Percentiles rank a stretch among this genome's conserved stretches.
Conservation (phyloP, 2,797 vertebrate species). For the Miichthys miiuy region DNA sequence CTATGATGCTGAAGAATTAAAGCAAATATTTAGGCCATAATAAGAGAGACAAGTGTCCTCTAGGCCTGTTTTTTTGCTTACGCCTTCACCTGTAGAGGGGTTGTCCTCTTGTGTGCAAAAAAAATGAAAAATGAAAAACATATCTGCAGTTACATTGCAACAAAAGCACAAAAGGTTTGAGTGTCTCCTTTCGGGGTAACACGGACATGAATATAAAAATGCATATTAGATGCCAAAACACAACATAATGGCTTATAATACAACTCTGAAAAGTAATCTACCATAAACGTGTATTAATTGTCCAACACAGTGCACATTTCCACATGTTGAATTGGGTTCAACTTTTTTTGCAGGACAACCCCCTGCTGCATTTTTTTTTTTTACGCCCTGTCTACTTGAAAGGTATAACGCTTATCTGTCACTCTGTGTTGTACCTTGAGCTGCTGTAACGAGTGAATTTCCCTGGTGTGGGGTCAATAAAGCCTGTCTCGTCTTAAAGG, state of each 20-base stretch:
- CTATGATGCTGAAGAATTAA: constrained; percentile 8
- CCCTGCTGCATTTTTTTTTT: background rate
- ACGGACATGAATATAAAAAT: too few species aligned
- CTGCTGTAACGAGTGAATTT: background rate
- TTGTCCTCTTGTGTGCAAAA: constrained; percentile 28
- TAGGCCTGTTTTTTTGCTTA: constrained; percentile 3
- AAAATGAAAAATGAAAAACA: constrained; percentile 1
- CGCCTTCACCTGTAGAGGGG: constrained; percentile 17
- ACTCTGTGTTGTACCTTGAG: too few species aligned
- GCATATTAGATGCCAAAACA: too few species aligned
- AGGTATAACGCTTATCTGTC: too few species aligned
- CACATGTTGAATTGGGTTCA: background rate
- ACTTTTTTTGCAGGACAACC: background rate
- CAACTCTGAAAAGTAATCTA: too few species aligned
- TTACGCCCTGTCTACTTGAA: too few species aligned
- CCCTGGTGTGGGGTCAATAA: too few species aligned
- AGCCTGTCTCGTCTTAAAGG: too few species aligned
- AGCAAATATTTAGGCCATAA: background rate
- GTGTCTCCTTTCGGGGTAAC: background rate
- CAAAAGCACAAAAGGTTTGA: background rate
- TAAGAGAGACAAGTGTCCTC: constrained; percentile 1
- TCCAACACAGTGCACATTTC: background rate
- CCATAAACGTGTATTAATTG: background rate
- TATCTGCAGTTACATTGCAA: constrained; percentile 3
- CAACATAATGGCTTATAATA: background rate